phyloP scores from a whole-genome alignment of 2,113 vertebrate genomes.

The Carassius gibelio region DNA sequence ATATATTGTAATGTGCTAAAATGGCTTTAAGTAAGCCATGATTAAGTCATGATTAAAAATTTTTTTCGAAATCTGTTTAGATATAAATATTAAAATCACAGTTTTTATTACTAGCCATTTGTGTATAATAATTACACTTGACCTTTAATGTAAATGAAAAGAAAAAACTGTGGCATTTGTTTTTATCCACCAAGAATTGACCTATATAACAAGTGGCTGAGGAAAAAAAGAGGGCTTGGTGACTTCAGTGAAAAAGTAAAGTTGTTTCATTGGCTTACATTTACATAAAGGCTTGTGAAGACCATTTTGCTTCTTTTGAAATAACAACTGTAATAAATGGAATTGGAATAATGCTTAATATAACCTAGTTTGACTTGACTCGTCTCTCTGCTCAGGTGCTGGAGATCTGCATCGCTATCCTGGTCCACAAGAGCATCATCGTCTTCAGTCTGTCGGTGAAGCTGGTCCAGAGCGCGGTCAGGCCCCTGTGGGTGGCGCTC shows the following conservation, averaged over 20 bases:
- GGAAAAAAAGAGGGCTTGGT: no score
- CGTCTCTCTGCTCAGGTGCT: slow-evolving; percentile 69
- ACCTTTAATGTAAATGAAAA: background rate
- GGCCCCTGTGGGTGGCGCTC: slow-evolving; percentile 72
- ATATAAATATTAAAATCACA: background rate
- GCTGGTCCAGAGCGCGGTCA: slow-evolving; percentile 77
- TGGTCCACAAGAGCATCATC: slow-evolving; percentile 88
- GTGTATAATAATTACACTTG: background rate
- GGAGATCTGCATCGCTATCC: slow-evolving; percentile 85
- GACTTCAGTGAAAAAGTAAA: no score
- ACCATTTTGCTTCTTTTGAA: background rate
- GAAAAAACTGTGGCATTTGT: no score
- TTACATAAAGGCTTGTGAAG: no score
- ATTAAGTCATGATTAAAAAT: no score
- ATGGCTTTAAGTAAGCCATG: no score
- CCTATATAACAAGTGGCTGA: no score
- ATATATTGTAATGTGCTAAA: no score
- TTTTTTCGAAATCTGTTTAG: background rate
- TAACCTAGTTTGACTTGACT: background rate
- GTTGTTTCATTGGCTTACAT: no score
- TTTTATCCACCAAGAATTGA: no score
- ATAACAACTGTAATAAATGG: background rate
- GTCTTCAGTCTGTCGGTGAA: slow-evolving; percentile 86
- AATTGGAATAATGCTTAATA: background rate
- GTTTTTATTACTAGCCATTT: background rate